Evolutionary conservation across 1,140 invertebrate species (phyloP), one percentile per base, ranked within the genome.

Genomic region (Camponotus vicinus): DNA sequence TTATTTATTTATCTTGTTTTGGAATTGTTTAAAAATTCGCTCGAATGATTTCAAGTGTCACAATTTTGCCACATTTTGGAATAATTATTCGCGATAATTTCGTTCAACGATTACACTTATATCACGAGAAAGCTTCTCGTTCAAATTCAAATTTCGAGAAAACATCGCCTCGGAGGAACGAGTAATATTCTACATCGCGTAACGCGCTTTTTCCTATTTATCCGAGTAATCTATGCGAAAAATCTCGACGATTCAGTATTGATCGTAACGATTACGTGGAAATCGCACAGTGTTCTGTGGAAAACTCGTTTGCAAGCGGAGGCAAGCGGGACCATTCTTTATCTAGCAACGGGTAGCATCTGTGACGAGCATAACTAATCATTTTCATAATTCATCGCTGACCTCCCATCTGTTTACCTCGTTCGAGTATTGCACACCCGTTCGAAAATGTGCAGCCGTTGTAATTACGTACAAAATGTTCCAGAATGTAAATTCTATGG

Each of bases 301-400:
- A 66, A 27, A 66, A 42, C 18, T 40, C 27, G 59, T 37, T 40
- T 32, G 27, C 27, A 34, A 18, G 9, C 34, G 64, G 13, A 27
- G 45, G 8, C 32, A 55, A 40, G 45, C 63, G 45, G 52, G 32
- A 79, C 32, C 45, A 63, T n/a, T 55, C 77, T 79, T 79, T 55
- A 79, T 69, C 63, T 79, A 80, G n/a, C 45, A 40, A 9, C 66
- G 64, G 64, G 64, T 69, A 80, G 34, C 77, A 80, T 80, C 77
- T 80, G 77, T 70, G 77, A 80, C 64, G 64, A 80, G 64, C 77
- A 55, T 70, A 80, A 80, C 77, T 80, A 80, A 80, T 80, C 77
- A 80, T n/a, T 80, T 80, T 80, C 77, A 80, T 80, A 69, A 80
- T 80, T 80, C 45, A 80, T 80, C 45, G 64, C 34, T 8, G n/a